Base-by-base conservation (phyloP, 1,140 invertebrate species). In the Bombus pyrosoma region DNA sequence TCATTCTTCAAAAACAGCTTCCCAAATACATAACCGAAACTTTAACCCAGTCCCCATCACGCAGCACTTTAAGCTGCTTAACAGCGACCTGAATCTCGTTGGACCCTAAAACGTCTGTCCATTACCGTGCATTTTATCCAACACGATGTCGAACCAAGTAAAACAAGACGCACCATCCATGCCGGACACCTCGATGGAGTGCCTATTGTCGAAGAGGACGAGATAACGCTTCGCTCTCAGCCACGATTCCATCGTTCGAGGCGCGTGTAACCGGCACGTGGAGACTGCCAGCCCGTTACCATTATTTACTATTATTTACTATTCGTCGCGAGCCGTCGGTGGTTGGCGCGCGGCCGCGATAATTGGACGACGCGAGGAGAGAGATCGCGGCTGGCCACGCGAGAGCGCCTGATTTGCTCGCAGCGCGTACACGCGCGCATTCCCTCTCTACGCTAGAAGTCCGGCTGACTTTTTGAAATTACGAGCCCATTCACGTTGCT, bases 261-360 rank as follows among this genome's bases (percentile, higher is more conserved):
- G 86, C 81, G 88, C 77, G 85, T 81, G 88, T 89, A 83, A 75
- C 90, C 87, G 82, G 86, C 87, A 87, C 87, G 87, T 89, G 91
- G 85, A 90, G 90, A 89, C 89, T 86, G 81, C 71, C 79, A 88
- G 78, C 81, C 87, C 22, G 68, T 64, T 87, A 79, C 88, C 82
- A 89, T 89, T 87, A 90, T 89, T 90, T 85, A 89, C 88, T 89
- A 90, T 87, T 90, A 87, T 89, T 90, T 90, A 89, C 68, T 87
- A 89, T 87, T 90, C 72, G 81, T 90, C 74, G 85, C 71, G 71
- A 69, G 41, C 64, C 28, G 64, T 76, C 80, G 39, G 39, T 76
- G 41, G 77, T 75, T 69, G 81, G 66, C 43, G 66, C 53, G 41
- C 39, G 57, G 57, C 41, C 64, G 86, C 72, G 81, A 87, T 89